Conservation (phyloP, 2,888 invertebrate genomes). For the Lobophora halterata region DNA sequence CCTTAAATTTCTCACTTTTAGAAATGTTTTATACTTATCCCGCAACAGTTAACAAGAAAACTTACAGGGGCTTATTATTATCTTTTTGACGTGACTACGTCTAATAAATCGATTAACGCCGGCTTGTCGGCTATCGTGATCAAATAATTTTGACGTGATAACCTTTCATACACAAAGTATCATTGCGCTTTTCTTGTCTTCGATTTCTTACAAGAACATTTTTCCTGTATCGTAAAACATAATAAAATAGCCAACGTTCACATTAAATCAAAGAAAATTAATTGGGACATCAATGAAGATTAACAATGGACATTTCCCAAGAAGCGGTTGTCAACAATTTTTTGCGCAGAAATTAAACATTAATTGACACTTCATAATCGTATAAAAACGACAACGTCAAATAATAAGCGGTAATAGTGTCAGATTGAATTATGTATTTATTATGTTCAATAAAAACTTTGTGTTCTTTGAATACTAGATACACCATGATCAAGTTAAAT, state of each 20-base stretch:
- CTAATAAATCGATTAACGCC: no score
- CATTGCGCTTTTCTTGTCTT: no score
- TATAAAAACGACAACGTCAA: constrained; percentile 12
- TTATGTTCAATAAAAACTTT: constrained; percentile 7
- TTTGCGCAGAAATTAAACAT: constrained; percentile 14
- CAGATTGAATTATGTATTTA: constrained; percentile 22
- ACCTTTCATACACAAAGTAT: no score
- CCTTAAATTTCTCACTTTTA: no score
- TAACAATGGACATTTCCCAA: constrained; percentile 25
- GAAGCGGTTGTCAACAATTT: constrained; percentile 27
- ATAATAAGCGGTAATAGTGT: constrained; percentile 25
- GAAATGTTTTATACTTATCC: no score
- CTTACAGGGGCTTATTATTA: no score
- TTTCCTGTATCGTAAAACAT: constrained; percentile 2
- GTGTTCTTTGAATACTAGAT: no score
- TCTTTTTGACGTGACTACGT: no score
- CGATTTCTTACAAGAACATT: background rate
- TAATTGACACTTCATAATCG: constrained; percentile 23
- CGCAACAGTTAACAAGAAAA: no score
- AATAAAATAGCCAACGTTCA: background rate
- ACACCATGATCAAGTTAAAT: no score
- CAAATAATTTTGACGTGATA: no score
- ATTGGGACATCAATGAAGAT: background rate
- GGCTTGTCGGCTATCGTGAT: no score
- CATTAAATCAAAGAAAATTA: constrained; percentile 9